Evolutionary conservation across 2,113 vertebrate species (phyloP), one percentile per base, ranked within the genome.

Genomic region (Paracanthobrama guichenoti): DNA sequence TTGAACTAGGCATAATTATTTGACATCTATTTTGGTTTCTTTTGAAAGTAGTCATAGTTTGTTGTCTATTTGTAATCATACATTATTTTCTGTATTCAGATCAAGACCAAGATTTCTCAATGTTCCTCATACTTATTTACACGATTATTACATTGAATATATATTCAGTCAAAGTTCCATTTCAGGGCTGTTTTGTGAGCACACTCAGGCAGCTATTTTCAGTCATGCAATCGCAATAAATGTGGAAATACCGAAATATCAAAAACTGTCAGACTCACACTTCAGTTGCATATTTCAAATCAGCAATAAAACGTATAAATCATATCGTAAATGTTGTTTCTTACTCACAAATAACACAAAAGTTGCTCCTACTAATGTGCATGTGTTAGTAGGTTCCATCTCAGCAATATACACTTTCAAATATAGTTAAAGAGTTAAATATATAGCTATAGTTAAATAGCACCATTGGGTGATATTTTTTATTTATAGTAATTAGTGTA

Each of bases 401-500:
- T 20, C 7, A 20, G 26, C 62, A 2, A 22, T 59, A 9, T 10
- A 11, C 55, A 24, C 3, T 64, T 20, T 71, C 35, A 20, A 39
- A n/a, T 22, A 69, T 71, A 71, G 18, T 42, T 71, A n/a, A n/a
- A n/a, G n/a, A n/a, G n/a, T n/a, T n/a, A n/a, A n/a, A n/a, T n/a
- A n/a, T n/a, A n/a, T n/a, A n/a, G n/a, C n/a, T n/a, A n/a, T n/a
- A n/a, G n/a, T n/a, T n/a, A n/a, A n/a, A n/a, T n/a, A n/a, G n/a
- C n/a, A 26, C 1, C 44, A 57, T 64, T 53, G 9, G 12, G 12
- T 44, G 72, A 26, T 81, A 44, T 76, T 57, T 77, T 71, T 72
- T 9, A 82, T 77, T 39, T 35, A 66, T 1, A n/a, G 22, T 39
- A 83, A 48, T 16, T 14, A 59, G 31, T 74, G 62, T 85, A 81